Evolutionary conservation across 2,888 invertebrate genomes (phyloP).

Genomic region (Stenurella melanura): DNA sequence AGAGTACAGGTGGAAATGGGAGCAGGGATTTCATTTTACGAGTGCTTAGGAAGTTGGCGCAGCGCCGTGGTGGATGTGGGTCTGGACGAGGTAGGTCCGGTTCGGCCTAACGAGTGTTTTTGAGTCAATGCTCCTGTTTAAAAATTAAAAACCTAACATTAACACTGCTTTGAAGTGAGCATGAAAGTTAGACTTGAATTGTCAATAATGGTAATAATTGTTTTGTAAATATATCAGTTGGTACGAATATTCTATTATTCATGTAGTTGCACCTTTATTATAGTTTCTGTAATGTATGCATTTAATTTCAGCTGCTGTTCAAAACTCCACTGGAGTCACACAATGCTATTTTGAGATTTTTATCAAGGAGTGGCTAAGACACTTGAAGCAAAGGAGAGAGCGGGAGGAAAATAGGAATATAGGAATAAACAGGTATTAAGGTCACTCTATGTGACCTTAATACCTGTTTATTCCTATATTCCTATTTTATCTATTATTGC

Average conservation of each 20-base stretch:
- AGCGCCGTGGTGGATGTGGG: background rate
- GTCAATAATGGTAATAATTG: too few relatives aligned
- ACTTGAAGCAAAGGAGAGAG: conserved; percentile 5
- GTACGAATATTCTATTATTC: background rate
- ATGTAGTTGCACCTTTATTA: background rate
- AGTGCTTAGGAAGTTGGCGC: too few relatives aligned
- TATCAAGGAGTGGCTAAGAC: conserved; percentile 13
- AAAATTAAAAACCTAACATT: background rate
- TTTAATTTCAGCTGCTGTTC: too few relatives aligned
- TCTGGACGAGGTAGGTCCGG: too few relatives aligned
- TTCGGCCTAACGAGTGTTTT: background rate
- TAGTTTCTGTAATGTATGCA: background rate
- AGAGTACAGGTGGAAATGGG: too few relatives aligned
- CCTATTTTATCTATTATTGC: too few relatives aligned
- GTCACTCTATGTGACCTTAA: too few relatives aligned
- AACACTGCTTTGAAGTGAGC: background rate
- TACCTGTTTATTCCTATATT: too few relatives aligned
- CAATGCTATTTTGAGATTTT: too few relatives aligned
- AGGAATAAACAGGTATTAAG: background rate
- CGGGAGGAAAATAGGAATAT: background rate
- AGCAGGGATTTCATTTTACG: too few relatives aligned
- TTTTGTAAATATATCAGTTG: too few relatives aligned
- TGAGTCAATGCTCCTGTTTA: background rate
- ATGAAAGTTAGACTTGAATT: background rate
- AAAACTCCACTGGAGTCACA: too few relatives aligned